Base-by-base conservation (phyloP, 1,140 invertebrate genomes). In the Lepidurus couesii region DNA sequence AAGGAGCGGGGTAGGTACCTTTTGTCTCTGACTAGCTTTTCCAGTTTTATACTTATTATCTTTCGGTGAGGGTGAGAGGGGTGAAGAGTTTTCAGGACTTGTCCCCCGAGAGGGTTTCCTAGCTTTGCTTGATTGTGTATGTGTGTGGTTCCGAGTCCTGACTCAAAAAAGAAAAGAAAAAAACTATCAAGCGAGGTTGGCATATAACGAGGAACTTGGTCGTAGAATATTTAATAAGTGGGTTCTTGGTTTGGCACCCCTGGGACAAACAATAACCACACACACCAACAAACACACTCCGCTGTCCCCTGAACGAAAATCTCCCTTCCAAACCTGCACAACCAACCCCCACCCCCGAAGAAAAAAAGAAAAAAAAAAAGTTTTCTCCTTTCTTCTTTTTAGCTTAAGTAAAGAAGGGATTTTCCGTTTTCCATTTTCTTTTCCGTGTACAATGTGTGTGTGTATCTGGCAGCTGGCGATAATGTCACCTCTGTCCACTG, bases 211-310 rank as follows among this genome's bases (percentile, higher is more conserved):
- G 53, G 53, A 21, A 13, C 53, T 65, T 21, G 13, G 53, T 65
- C 21, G 53, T 65, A 21, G 53, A 65, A 65, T 65, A 65, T 65
- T 65, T 65, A 65, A 65, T 65, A 65, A 65, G 53, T 65, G 34
- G 34, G 34, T 34, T 34, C 9, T 65, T 21, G 53, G 53, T 65
- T 65, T 65, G 53, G 21, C 53, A 65, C 53, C 13, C 53, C 8
- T 65, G 53, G 53, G 53, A 21, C 10, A 13, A 65, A 65, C 13
- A 65, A 65, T 65, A 65, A 65, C 53, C 53, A 65, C 7, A 65
- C 53, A 65, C 16, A 21, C 53, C 53, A 21, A 65, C 53, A 65
- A 65, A 65, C 45, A 16, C 45, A 16, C 45, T 47, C 45, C 45
- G 45, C 21, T 65, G 16, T 65, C 21, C 21, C 16, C 16, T 65